phyloP scores from a whole-genome alignment of 2,797 vertebrate species.

The Tangara arthus region DNA sequence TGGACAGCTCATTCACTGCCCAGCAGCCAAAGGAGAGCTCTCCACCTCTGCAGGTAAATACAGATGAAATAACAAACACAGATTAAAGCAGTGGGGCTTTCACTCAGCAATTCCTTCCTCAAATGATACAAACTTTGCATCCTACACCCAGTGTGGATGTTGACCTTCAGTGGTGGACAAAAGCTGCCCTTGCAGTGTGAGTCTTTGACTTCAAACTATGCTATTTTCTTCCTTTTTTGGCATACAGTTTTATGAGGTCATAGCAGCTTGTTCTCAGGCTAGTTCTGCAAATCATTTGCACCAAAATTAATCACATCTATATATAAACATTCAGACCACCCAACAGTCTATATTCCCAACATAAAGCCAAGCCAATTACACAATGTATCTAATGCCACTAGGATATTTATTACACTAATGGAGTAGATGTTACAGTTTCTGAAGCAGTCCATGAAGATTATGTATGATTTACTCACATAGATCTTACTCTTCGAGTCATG shows the following conservation, averaged over 20 bases:
- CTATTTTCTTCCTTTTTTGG: not conserved
- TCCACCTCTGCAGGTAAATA: not conserved
- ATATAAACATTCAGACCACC: not conserved
- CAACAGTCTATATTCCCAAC: not conserved
- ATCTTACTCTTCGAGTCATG: not conserved
- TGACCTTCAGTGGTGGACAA: not conserved
- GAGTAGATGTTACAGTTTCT: not conserved
- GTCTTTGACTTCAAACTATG: accelerated
- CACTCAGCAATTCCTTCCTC: not conserved
- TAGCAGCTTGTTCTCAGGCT: not conserved
- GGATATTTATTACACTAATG: not conserved
- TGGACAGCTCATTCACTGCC: not conserved
- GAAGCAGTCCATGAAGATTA: not conserved
- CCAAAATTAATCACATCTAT: not conserved
- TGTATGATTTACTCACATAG: not conserved
- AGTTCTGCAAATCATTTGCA: not conserved
- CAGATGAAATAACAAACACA: not conserved
- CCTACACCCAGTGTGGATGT: not conserved
- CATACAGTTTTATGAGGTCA: not conserved
- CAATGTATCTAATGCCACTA: not conserved
- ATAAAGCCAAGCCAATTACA: not conserved
- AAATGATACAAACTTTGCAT: accelerated
- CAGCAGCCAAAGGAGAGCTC: not conserved
- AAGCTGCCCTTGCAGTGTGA: not conserved
- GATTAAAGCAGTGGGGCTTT: not conserved